Conservation (phyloP, 2,888 invertebrate genomes). For the Asteroscopus sphinx region DNA sequence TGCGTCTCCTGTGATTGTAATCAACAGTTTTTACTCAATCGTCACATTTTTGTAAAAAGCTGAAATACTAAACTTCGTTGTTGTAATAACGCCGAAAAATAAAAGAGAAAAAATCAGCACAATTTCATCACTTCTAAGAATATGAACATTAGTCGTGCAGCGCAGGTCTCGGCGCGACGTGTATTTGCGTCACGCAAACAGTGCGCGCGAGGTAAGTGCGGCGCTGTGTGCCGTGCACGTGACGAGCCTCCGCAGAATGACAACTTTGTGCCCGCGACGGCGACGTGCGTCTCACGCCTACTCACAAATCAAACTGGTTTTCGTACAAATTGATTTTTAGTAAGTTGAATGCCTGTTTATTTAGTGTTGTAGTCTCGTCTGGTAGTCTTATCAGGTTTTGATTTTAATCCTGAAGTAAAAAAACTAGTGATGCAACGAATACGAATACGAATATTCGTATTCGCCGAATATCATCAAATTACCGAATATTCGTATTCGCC, state of each 20-base stretch:
- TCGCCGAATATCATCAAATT: too few relatives aligned
- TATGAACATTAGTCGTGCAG: neutral
- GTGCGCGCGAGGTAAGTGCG: constrained; percentile 26
- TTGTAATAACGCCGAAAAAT: neutral
- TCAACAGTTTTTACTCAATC: too few relatives aligned
- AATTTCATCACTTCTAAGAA: constrained; percentile 14
- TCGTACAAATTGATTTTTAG: neutral
- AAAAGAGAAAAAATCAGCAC: neutral
- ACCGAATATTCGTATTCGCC: too few relatives aligned
- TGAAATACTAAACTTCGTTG: too few relatives aligned
- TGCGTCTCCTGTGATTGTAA: too few relatives aligned
- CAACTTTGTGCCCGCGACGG: constrained; percentile 25
- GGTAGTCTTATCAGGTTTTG: neutral
- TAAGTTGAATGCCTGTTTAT: neutral
- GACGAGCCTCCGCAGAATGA: constrained; percentile 29
- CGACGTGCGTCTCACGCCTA: constrained; percentile 4
- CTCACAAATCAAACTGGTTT: neutral
- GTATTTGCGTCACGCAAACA: constrained; percentile 42
- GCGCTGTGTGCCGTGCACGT: too few relatives aligned
- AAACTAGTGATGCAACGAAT: too few relatives aligned
- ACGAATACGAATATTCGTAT: too few relatives aligned
- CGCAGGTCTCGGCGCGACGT: neutral
- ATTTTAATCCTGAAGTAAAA: too few relatives aligned
- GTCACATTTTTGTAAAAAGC: too few relatives aligned
- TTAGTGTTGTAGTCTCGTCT: neutral